Conservation (phyloP, 1,140 invertebrate genomes). For the Camponotus floridanus region DNA sequence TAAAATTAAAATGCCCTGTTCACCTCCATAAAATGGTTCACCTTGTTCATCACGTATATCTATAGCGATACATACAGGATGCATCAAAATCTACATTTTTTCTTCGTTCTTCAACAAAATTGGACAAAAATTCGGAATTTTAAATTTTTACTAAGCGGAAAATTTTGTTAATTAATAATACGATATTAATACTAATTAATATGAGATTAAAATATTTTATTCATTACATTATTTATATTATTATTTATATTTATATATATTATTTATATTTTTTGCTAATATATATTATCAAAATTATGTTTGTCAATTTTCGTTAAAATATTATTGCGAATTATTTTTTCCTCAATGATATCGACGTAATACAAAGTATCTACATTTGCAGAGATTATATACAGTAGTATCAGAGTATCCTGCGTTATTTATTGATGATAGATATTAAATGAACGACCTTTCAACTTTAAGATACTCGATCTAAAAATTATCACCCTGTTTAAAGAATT, state of each 20-base stretch:
- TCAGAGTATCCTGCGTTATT: not conserved
- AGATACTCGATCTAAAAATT: slow-evolving; percentile 10
- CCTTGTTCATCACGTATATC: not conserved
- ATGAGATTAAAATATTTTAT: no score
- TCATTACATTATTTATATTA: no score
- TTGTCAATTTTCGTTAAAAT: not conserved
- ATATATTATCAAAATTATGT: not conserved
- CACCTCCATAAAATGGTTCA: not conserved
- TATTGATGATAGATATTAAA: slow-evolving; percentile 18
- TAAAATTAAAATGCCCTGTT: not conserved
- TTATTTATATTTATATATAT: no score
- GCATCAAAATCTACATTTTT: not conserved
- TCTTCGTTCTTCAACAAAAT: not conserved
- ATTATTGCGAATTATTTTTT: not conserved
- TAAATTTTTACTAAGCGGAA: not conserved
- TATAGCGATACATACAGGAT: not conserved
- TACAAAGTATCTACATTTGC: not conserved
- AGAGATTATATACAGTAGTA: not conserved
- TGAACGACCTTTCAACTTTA: slow-evolving; percentile 4
- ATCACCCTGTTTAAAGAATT: slow-evolving; percentile 12
- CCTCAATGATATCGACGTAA: not conserved
- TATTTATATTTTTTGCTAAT: not conserved
- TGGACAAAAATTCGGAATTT: not conserved
- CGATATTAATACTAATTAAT: not conserved
- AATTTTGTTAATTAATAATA: not conserved